Evolutionary conservation across 2,888 invertebrate genomes (phyloP), one percentile per base, ranked within the genome.

Genomic region (Linnaemya tessellans): DNA sequence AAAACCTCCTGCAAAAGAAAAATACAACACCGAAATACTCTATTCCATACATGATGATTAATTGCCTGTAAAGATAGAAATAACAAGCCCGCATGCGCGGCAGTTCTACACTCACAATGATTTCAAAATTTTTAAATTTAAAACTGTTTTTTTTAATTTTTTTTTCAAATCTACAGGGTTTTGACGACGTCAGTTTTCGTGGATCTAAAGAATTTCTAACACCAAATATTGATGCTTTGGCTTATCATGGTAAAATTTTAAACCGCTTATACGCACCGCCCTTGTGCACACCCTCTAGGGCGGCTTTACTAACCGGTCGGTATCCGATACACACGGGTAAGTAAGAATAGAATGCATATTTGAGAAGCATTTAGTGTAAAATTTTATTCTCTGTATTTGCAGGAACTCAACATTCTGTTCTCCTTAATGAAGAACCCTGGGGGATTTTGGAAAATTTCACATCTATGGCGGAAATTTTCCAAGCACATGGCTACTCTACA

Each of bases 121-220:
- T 30, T 10, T 25, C 3, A n/a, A 25, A 22, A 18, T 64, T 64
- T 22, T 22, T 3, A n/a, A n/a, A n/a, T n/a, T n/a, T n/a, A n/a
- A n/a, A n/a, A n/a, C n/a, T n/a, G n/a, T n/a, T n/a, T n/a, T n/a
- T n/a, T n/a, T n/a, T n/a, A n/a, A n/a, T n/a, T n/a, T n/a, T n/a
- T n/a, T n/a, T n/a, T n/a, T n/a, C n/a, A n/a, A n/a, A n/a, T 49
- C 8, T 20, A 43, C 18, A 74, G 98, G 98, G 98, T 11, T 97
- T 97, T 96, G 97, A 98, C 90, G 98, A 98, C 91, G 96, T 98
- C 7, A 96, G 97, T 73, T 98, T 97, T 90, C 98, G 97, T 89
- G 98, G 98, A 0, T 96, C 96, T 0, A 94, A 96, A 88, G 97
- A 98, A 93, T 97, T 97, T 88, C 94, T 96, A 60, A 98, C 98